Evolutionary conservation across 2,797 vertebrate species (phyloP).

Genomic region (Peromyscus attwateri): DNA sequence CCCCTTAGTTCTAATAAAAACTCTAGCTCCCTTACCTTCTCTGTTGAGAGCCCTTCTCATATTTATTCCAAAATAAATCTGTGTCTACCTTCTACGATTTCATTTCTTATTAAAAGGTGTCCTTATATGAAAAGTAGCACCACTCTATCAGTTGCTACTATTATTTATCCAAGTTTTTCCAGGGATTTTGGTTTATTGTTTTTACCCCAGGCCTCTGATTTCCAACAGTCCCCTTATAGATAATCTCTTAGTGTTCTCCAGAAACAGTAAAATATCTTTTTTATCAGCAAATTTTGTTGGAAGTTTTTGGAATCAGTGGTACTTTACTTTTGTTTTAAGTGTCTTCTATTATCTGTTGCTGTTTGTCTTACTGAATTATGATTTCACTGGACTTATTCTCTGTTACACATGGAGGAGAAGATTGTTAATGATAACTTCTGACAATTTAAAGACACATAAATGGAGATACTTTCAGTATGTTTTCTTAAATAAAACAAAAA

Average conservation of each 20-base stretch:
- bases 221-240: background rate
- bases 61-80: background rate
- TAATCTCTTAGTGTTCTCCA: background rate
- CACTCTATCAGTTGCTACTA: background rate
- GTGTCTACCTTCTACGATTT: too few species aligned
- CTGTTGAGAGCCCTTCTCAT: background rate
- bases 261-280: background rate
- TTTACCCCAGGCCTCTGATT: background rate
- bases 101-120: background rate
- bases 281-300: background rate
- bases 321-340: background rate
- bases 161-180: background rate
- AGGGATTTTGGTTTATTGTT: background rate
- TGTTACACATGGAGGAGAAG: slow-evolving; percentile 1
- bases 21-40: background rate
- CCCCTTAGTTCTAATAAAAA: background rate
- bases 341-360: background rate
- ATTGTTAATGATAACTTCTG: background rate
- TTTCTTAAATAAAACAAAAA: slow-evolving; percentile 24
- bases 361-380: background rate
- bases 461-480: slow-evolving; percentile 2
- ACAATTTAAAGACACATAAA: slow-evolving; percentile 30
- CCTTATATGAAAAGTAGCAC: background rate
- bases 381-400: background rate
- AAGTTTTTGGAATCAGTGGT: background rate